Evolutionary conservation across 2,113 vertebrate species (phyloP).

Genomic region (rabbit (Oryctolagus cuniculus)): DNA sequence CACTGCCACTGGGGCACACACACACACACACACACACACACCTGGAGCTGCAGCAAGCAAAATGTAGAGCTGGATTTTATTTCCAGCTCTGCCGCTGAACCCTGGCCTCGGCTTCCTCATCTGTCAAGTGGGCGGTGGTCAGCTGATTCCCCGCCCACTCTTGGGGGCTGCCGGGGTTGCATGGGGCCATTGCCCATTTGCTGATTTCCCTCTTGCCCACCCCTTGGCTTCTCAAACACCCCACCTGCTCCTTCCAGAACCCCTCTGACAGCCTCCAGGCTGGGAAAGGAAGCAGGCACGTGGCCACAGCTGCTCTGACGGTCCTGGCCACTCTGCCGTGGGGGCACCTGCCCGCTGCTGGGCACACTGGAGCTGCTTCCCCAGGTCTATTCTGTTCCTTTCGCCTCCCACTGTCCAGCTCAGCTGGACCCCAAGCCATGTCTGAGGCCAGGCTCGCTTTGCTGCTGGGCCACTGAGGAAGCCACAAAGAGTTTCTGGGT

Average conservation of each 20-base stretch:
- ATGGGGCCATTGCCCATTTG: no score
- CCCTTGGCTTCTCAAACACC: neutral
- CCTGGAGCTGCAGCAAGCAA: neutral
- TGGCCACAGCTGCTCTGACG: neutral
- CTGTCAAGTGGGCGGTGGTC: neutral
- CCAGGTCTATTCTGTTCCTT: neutral
- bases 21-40: no score
- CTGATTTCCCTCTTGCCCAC: neutral
- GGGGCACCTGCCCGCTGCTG: neutral
- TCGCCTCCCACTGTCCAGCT: neutral
- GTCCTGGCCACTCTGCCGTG: neutral
- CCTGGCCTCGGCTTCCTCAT: neutral
- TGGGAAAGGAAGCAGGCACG: fast-evolving
- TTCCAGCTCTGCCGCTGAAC: neutral
- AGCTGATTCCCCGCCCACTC: neutral
- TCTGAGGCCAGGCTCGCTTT: neutral
- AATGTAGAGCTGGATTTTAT: neutral
- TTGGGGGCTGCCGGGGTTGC: neutral
- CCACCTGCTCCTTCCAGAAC: neutral
- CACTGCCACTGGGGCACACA: no score
- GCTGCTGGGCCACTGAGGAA: neutral
- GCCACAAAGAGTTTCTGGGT: neutral
- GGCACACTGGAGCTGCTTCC: neutral
- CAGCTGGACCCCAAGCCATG: neutral
- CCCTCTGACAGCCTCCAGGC: neutral